Base-by-base conservation (phyloP, 1,140 invertebrate genomes). In the Triops cancriformis region DNA sequence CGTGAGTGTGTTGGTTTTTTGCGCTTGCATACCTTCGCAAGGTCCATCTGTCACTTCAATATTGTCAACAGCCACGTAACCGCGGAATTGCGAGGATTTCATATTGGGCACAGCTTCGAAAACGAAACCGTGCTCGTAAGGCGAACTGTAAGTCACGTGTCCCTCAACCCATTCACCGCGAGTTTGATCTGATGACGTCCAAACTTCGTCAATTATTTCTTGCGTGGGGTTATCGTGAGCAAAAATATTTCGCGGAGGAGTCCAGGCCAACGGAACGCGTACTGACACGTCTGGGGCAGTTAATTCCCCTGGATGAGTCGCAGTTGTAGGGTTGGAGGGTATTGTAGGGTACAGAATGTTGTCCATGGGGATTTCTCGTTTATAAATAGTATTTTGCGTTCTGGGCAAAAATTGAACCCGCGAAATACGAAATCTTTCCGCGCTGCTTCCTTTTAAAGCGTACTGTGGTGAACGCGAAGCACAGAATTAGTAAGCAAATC, bases 41-140 rank as follows among this genome's bases (percentile, higher is more conserved):
- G 77, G 28, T 26, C 73, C 73, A 18, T 42, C 27, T 14, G 72
- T n/a, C 26, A 78, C 73, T 10, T 73, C n/a, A 26, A 78, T 41
- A 45, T 78, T 73, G n/a, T 78, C 77, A 23, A 78, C 14, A 18
- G 77, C 77, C 14, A 78, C 73, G 42, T 73, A 73, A 14, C 77
- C 77, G 73, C 77, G 77, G 31, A 42, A 78, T 31, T 78, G 72
- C 1, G 72, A 18, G 1, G 26, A 28, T 11, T 73, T 26, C 26
- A 78, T 5, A 42, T 73, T 45, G 1, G 77, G 77, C 43, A 78
- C 73, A 37, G 77, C 77, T 41, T 78, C 77, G 37, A 78, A 78
- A 14, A 78, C 74, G 28, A 78, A 78, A 26, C 31, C 77, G 77
- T 78, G 77, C n/a, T 73, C 72, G 26, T 78, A 78, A 11, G 77